Evolutionary conservation across 2,797 vertebrate genomes (phyloP).

Genomic region (Poeciliopsis paucimaculata): DNA sequence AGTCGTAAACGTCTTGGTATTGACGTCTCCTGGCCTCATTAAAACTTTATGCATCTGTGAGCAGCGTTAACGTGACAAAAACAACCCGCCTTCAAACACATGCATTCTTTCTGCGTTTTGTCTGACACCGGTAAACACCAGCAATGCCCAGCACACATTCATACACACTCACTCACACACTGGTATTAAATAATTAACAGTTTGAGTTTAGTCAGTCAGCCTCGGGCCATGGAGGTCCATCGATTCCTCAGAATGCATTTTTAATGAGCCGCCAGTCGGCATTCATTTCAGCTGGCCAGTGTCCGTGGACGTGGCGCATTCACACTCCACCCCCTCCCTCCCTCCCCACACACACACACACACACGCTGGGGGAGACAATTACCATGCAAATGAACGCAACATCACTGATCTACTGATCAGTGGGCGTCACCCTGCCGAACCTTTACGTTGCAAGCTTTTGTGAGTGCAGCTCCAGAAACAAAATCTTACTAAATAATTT

Average conservation of each 20-base stretch:
- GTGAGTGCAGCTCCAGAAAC: not conserved
- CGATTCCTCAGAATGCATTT: conserved; percentile 82
- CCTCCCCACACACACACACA: rapidly evolving
- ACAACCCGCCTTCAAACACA: conserved; percentile 17
- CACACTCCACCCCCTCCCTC: no score
- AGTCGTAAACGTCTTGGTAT: conserved; percentile 51
- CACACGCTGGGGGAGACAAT: conserved; percentile 70
- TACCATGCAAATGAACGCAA: conserved; percentile 74
- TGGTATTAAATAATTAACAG: conserved; percentile 83
- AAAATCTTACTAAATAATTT: no score
- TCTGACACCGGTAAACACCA: conserved; percentile 35
- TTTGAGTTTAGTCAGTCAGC: conserved; percentile 82
- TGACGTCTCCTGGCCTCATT: conserved; percentile 73
- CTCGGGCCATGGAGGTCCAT: conserved; percentile 77
- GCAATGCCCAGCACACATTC: conserved; percentile 34
- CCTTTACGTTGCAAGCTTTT: conserved; percentile 12
- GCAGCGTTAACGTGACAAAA: conserved; percentile 66
- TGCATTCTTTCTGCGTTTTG: conserved; percentile 19
- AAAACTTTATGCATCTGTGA: conserved; percentile 77
- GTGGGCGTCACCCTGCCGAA: conserved; percentile 42
- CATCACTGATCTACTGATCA: conserved; percentile 34
- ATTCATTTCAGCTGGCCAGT: conserved; percentile 79
- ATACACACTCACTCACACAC: conserved; percentile 37
- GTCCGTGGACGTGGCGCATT: conserved; percentile 73
- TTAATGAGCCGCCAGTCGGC: conserved; percentile 80